phyloP scores from a whole-genome alignment of 2,888 invertebrate species.

The Bellardia pandia region DNA sequence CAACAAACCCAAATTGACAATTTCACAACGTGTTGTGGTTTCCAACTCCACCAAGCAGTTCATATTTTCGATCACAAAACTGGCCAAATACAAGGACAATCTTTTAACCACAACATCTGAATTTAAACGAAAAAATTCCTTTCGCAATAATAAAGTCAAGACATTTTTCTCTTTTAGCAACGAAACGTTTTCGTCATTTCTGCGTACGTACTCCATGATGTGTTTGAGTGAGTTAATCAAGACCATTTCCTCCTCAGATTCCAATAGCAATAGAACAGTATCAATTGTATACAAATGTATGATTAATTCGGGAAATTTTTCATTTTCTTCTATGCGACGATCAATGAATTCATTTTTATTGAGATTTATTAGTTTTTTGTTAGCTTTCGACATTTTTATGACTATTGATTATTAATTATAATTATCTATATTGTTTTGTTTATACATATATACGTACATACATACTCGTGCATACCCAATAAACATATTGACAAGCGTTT shows the following conservation, averaged over 20 bases:
- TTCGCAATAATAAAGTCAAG: slow-evolving; percentile 76
- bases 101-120: slow-evolving; percentile 76
- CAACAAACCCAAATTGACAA: slow-evolving; percentile 73
- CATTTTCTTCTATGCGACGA: slow-evolving; percentile 75
- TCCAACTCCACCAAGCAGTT: slow-evolving; percentile 77
- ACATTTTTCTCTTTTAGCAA: slow-evolving; percentile 75
- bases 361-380: slow-evolving; percentile 60
- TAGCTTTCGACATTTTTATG: slow-evolving; percentile 55
- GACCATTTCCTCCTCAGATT: slow-evolving; percentile 78
- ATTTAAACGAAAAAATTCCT: slow-evolving; percentile 75
- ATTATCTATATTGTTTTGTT: too few species aligned
- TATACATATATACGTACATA: too few species aligned
- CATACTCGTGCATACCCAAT: too few species aligned
- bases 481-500: too few species aligned
- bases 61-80: slow-evolving; percentile 76
- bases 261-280: slow-evolving; percentile 77
- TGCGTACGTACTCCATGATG: slow-evolving; percentile 77
- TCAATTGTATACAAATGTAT: slow-evolving; percentile 75
- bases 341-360: slow-evolving; percentile 76
- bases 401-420: background rate
- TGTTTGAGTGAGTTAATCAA: slow-evolving; percentile 77
- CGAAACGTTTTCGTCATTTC: slow-evolving; percentile 76
- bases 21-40: slow-evolving; percentile 65
- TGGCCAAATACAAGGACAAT: slow-evolving; percentile 77
- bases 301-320: slow-evolving; percentile 75